A percentile compares a stretch with the other conserved stretches of the same genome.
These are phyloP conservation scores for Umimayanthus kanabou DNA, from an alignment of 92 coral and sea anemone species.

Conservation along the genomic window DNA sequence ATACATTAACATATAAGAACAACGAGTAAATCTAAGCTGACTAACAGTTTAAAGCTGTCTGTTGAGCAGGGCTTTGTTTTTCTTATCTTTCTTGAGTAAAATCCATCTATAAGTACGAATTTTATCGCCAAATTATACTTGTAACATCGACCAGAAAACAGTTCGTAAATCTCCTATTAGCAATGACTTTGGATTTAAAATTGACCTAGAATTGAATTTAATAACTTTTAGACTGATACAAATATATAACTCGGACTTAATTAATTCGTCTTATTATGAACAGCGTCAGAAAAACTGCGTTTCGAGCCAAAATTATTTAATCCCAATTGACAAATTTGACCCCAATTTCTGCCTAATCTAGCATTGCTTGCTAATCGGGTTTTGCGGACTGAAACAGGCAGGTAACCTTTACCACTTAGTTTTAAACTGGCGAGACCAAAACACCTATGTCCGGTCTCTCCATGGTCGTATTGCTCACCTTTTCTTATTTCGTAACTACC, in stretches of 20 bases:
- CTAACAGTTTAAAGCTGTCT: neutral
- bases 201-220: neutral
- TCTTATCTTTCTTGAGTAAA: neutral
- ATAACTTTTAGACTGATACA: neutral
- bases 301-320: neutral
- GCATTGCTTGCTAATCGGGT: neutral
- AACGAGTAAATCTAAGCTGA: neutral
- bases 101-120: too few species aligned
- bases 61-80: neutral
- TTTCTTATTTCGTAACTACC: too few species aligned
- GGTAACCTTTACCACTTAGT: neutral
- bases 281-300: neutral
- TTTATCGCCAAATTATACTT: neutral
- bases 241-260: too few species aligned
- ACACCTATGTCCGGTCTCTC: neutral
- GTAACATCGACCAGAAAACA: too few species aligned
- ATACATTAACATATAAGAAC: too few species aligned
- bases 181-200: neutral
- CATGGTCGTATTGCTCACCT: neutral
- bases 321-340: neutral
- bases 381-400: neutral
- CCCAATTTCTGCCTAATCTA: too few species aligned
- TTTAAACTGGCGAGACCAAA: neutral
- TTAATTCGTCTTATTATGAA: neutral
- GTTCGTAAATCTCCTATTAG: neutral